Base-by-base conservation (phyloP, 2,888 invertebrate species). In the Coleophora flavipennella region DNA sequence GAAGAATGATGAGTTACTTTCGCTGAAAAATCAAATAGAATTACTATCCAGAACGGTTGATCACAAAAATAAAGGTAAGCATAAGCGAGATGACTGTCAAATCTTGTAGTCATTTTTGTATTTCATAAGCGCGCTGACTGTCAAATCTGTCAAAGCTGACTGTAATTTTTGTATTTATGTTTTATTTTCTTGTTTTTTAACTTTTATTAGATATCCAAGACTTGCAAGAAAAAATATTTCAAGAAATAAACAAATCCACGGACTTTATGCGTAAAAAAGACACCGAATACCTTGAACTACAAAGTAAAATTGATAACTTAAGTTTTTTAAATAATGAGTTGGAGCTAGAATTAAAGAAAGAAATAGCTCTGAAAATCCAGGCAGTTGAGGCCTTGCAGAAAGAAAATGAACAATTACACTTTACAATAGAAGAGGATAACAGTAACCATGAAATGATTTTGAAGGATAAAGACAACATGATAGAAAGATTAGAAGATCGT, bases 361-460 rank as follows among this genome's bases (percentile, higher is more conserved):
- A 57, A 41, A 48, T 50, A 2, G 53, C 62, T n/a, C 44, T 43
- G 12, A 58, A 60, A 35, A 45, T 41, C 38, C 49, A 59, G 42
- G 42, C 53, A 9, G 55, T 67, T 29, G 50, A 60, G 31, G 52
- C 50, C 6, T 43, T 68, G 33, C 55, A 62, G 46, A 58, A 56
- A 43, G 68, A 71, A 50, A 70, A 65, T 48, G 62, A 62, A 42
- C 62, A 67, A 13, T 42, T 72, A 42, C 66, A 62, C n/a, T 58
- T 56, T 42, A 52, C 55, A 2, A 58, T 69, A 33, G 61, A 71
- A 52, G 59, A 67, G 46, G 60, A 64, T 37, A 70, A 63, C 13
- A 67, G 53, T 41, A 67, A 49, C 29, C 61, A 65, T 45, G 68
- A 67, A 51, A 35, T 57, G 3, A 34, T 62, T 27, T 32, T 67